Evolutionary conservation across 2,113 vertebrate genomes (phyloP), one percentile per base, ranked within the genome.

Genomic region (Aphyosemion australe): DNA sequence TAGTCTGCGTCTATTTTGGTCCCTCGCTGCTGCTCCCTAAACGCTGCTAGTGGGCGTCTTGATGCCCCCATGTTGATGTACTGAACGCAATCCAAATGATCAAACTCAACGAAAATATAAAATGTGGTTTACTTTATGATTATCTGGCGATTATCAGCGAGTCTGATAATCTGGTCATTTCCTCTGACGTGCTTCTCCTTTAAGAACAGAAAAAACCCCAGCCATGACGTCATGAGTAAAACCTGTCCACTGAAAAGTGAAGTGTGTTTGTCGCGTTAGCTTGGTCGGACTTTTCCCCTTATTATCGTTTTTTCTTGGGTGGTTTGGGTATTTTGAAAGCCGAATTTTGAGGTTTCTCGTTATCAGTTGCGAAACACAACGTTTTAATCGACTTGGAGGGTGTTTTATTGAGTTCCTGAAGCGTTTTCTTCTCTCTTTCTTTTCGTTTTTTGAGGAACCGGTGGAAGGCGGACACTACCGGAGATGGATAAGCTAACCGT

Each of bases 401-500:
- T 62, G 69, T 81, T 81, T 84, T 69, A 58, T 72, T 67, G 83
- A 89, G 75, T 88, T 85, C 45, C 59, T 10, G 64, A 83, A 82
- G 72, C 69, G 18, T 6, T 26, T 26, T 26, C 26, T 2, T 26
- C 26, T 26, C 26, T 37, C 18, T 47, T 43, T 43, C 15, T 51
- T 19, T 41, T 26, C 20, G 47, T 48, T 80, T 68, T 88, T 77
- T 64, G 61, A 77, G 72, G 80, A 80, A 76, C 86, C 82, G 87
- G 79, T 76, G 74, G 73, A 81, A 80, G 72, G 69, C 66, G 58
- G 73, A 76, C 65, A 43, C 61, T 65, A 64, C 74, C 69, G 47
- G 80, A 61, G 85, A 90, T 91, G 88, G 84, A 86, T 74, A 80
- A 78, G 88, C 88, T 88, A 90, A 81, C 76, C 15, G 71, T 57